Evolutionary conservation across 2,113 vertebrate species (phyloP).

Genomic region (Euleptes europaea): DNA sequence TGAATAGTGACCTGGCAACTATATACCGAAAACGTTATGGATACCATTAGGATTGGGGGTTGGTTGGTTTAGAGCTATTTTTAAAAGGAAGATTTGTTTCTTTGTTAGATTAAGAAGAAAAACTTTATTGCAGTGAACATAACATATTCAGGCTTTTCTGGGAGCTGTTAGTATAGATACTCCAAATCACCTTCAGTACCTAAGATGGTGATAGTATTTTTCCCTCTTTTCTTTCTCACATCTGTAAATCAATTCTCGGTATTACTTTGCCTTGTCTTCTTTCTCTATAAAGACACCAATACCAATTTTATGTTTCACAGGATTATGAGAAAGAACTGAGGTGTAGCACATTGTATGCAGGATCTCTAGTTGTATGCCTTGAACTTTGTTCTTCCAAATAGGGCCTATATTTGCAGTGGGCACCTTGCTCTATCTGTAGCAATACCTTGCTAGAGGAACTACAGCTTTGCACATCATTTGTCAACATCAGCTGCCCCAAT

Average conservation of each 20-base stretch:
- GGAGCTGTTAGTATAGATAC: fast-evolving
- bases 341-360: background rate
- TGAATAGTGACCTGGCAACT: too few relatives aligned
- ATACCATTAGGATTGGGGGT: background rate
- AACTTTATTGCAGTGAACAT: background rate
- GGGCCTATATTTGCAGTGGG: conserved; percentile 6
- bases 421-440: conserved; percentile 12
- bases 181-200: background rate
- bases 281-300: background rate
- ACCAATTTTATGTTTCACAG: conserved; percentile 3
- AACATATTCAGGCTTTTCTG: background rate
- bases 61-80: too few relatives aligned
- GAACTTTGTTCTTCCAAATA: conserved; percentile 18
- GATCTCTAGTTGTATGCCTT: conserved; percentile 16
- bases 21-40: background rate
- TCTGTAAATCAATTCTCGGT: background rate
- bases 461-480: conserved; percentile 37
- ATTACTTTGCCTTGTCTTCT: background rate
- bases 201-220: background rate
- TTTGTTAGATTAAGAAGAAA: background rate
- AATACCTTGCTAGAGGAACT: too few relatives aligned
- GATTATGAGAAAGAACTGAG: background rate
- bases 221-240: background rate
- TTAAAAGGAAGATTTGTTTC: background rate
- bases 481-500: conserved; percentile 17